Percentiles rank a stretch among this genome's conserved stretches.
phyloP scores from a whole-genome alignment of 2,888 invertebrate species.

The Pelosia muscerda region DNA sequence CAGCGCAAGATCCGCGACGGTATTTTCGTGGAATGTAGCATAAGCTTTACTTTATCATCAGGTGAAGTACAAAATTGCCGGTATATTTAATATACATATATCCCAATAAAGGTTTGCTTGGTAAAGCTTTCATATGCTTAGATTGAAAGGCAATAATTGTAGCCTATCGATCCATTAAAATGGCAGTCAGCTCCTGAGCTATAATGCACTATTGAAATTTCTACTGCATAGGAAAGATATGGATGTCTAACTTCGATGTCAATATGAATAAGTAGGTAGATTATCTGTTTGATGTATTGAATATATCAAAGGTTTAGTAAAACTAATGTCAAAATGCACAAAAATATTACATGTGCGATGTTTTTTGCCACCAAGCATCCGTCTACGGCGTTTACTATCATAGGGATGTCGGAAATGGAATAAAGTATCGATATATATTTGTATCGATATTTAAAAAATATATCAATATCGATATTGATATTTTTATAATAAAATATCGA shows the following conservation, averaged over 20 bases:
- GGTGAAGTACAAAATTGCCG: no score
- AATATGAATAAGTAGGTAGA: constrained; percentile 20
- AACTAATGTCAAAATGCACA: constrained; percentile 43
- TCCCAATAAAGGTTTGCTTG: neutral
- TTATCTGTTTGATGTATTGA: constrained; percentile 33
- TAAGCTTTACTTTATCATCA: no score
- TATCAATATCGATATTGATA: no score
- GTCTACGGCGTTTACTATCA: neutral
- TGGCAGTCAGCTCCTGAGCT: neutral
- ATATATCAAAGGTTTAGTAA: constrained; percentile 34
- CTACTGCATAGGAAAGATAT: constrained; percentile 9
- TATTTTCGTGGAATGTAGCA: no score
- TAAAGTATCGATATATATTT: no score
- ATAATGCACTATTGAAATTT: neutral
- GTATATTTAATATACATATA: neutral
- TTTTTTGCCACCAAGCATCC: constrained; percentile 35
- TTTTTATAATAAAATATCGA: no score
- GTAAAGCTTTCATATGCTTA: neutral
- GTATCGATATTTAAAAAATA: no score
- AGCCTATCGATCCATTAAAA: neutral
- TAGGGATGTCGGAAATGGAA: no score
- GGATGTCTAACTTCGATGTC: constrained; percentile 26
- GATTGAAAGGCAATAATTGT: no score
- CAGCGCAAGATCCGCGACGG: no score
- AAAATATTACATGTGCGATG: constrained; percentile 20